Evolutionary conservation across 92 coral and sea anemone species (phyloP), one percentile per base, ranked within the genome.

Genomic region (Epizoanthus fatuus): DNA sequence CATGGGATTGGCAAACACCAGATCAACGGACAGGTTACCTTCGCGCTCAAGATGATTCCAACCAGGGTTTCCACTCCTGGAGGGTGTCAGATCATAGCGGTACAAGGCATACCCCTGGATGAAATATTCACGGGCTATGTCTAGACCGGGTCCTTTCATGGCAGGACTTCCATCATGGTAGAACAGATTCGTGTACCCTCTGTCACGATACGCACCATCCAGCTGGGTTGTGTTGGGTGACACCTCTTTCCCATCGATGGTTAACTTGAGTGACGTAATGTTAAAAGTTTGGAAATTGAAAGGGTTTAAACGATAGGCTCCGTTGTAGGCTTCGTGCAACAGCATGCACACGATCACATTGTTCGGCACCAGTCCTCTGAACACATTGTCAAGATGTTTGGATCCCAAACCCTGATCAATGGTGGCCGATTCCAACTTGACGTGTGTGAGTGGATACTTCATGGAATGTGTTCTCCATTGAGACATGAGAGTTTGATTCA

Each of bases 1-100:
- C 1, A 49, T 69, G 25, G 80, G 72, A 6, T 11, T 35, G 12
- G 12, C 84, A 74, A 87, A 87, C 40, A 52, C 42, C 1, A 75
- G 38, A 35, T 76, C 37, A 14, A 83, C 9, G 54, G 84, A 68
- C 35, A 88, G 63, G 57, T 83, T 88, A 0, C 88, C 92, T 16
- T 25, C 57, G 8, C 72, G 86, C n/a, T 44, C 65, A 4, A 72
- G 63, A 12, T 73, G 55, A 62, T 66, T 54, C 62, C 84, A 68
- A 14, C 66, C 60, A 0, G 82, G 76, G 16, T 65, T 75, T 13
- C 86, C 92, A 16, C 86, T 83, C 5, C 79, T 87, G 1, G 81
- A 84, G 22, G 92, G 92, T 3, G 84, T 74, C 79, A 63, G 16
- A 67, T 88, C 75, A 4, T 74, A 39, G 2, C 83, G 84, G 63